Base-by-base conservation (phyloP, 2,888 invertebrate genomes). In the Drosophila sordidapex region DNA sequence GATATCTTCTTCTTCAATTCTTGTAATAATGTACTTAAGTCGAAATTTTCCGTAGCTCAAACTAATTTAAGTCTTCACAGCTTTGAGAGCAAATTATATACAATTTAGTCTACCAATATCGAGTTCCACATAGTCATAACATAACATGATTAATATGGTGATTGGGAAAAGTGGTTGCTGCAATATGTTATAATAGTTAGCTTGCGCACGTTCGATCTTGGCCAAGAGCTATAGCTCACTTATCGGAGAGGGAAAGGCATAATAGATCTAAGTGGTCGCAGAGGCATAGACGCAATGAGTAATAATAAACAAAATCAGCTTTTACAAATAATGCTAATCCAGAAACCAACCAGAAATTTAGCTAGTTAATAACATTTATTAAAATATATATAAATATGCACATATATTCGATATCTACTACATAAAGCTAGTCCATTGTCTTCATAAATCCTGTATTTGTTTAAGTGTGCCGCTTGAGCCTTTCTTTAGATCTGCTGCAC, bases 401-500 rank as follows among this genome's bases (percentile, higher is more conserved):
- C 18, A 56, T 48, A 46, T 63, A 40, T 56, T 59, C 53, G 48
- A 63, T 71, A 81, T 81, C 59, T 76, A 81, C 53, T 59, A 56
- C 31, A 61, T 36, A 54, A 54, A 46, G 51, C 36, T 56, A 64
- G 36, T 64, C 27, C 43, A 27, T 21, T 38, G 2, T 36, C 18
- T n/a, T 27, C 13, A 43, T 53, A 38, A 21, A 48, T 59, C 66
- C 59, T 70, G 74, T 78, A 27, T 72, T 58, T 58, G 69, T 81
- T 52, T 40, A 48, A 48, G 18, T 48, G 33, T 13, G 58, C 52
- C 29, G 18, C 13, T 11, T 33, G 49, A 25, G 61, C 11, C 13
- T 36, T 35, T 83, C 87, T 4, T 43, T 43, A 92, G 58, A 92
- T 76, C 74, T 89, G 87, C 64, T 91, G 89, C 40, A 88, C 83